A percentile compares a stretch with the other conserved stretches of the same genome.
Evolutionary conservation across 2,888 invertebrate species (phyloP).

Genomic region (Romanomermis culicivorax): DNA sequence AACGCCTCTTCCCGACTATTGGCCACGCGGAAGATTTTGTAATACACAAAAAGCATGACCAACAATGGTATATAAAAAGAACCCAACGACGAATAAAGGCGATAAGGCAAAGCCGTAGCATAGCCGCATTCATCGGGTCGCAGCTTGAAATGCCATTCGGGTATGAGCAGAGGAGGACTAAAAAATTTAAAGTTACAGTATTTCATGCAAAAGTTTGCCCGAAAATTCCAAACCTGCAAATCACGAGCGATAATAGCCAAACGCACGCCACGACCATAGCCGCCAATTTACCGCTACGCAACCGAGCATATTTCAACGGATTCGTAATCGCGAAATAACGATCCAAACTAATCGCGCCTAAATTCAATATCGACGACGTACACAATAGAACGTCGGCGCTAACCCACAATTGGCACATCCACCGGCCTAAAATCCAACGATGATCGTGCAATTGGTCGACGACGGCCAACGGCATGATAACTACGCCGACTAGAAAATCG

Average conservation of each 20-base stretch:
- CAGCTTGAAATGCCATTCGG: slow-evolving; percentile 18
- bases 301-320: slow-evolving; percentile 26
- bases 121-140: background rate
- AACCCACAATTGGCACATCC: slow-evolving; percentile 23
- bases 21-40: slow-evolving; percentile 28
- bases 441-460: slow-evolving; percentile 28
- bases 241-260: slow-evolving; percentile 26
- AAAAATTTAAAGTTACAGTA: no score
- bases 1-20: slow-evolving; percentile 12
- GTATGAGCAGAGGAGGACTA: slow-evolving; percentile 28
- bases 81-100: slow-evolving; percentile 32
- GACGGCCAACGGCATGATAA: slow-evolving; percentile 30
- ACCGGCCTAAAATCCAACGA: slow-evolving; percentile 22
- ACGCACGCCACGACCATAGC: slow-evolving; percentile 26
- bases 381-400: slow-evolving; percentile 27
- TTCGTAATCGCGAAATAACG: slow-evolving; percentile 31
- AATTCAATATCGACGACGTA: slow-evolving; percentile 27
- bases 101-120: slow-evolving; percentile 20
- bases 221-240: no score
- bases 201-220: no score
- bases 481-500: slow-evolving; percentile 28
- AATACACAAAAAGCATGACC: slow-evolving; percentile 32
- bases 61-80: slow-evolving; percentile 32
- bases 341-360: slow-evolving; percentile 28
- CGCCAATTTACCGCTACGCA: slow-evolving; percentile 18